Evolutionary conservation across 2,113 vertebrate genomes (phyloP).

Genomic region (Cephalopholis sonnerati): DNA sequence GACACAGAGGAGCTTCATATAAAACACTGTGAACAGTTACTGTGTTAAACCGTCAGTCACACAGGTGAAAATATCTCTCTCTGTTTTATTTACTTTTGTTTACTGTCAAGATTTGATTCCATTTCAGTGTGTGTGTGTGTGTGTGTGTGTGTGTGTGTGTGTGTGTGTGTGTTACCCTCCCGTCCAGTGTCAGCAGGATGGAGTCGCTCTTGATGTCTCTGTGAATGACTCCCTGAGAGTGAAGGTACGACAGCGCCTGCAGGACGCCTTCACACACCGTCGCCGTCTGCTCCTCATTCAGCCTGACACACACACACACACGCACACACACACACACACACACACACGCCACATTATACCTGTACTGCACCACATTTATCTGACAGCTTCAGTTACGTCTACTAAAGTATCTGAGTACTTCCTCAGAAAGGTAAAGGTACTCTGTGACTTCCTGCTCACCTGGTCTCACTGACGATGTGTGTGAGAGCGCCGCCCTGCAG

Average conservation of each 20-base stretch:
- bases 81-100: too few relatives aligned
- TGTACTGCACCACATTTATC: too few relatives aligned
- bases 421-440: too few relatives aligned
- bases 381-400: too few relatives aligned
- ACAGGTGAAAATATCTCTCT: too few relatives aligned
- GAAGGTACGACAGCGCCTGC: constrained; percentile 92
- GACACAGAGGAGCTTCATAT: too few relatives aligned
- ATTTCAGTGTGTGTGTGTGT: not conserved
- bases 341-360: not conserved
- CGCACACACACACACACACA: constrained; percentile 5
- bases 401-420: too few relatives aligned
- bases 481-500: constrained; percentile 95
- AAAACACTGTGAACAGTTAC: too few relatives aligned
- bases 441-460: constrained; percentile 77
- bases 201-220: constrained; percentile 97
- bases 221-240: constrained; percentile 94
- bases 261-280: constrained; percentile 93
- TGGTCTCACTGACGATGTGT: constrained; percentile 92
- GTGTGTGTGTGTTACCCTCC: constrained; percentile 84
- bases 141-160: not conserved
- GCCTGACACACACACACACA: constrained; percentile 73
- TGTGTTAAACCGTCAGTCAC: too few relatives aligned
- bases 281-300: constrained; percentile 94
- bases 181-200: constrained; percentile 92
- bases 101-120: too few relatives aligned